A percentile compares a stretch with the other conserved stretches of the same genome.
phyloP scores from a whole-genome alignment of 2,888 invertebrate species.

The Drosophila subsilvestris region DNA sequence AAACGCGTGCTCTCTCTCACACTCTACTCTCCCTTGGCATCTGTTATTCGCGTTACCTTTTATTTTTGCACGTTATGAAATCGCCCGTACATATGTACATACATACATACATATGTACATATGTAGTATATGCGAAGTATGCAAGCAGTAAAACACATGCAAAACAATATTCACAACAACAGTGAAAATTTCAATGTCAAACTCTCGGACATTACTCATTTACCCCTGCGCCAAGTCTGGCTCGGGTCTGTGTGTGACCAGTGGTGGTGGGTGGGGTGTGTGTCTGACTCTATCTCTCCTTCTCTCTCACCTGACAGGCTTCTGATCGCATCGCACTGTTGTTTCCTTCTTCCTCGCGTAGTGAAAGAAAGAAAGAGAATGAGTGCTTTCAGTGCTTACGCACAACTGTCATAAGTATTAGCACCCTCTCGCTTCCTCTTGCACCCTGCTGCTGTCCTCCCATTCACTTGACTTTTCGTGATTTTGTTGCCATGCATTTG shows the following conservation, averaged over 20 bases:
- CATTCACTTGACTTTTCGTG: not conserved
- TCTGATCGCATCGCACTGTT: slow-evolving; percentile 25
- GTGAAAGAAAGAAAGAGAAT: not conserved
- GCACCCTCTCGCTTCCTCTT: not conserved
- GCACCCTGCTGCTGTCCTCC: not conserved
- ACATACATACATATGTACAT: slow-evolving; percentile 1
- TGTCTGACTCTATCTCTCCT: not conserved
- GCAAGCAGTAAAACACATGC: slow-evolving; percentile 55
- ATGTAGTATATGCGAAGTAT: slow-evolving; percentile 49
- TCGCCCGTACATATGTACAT: slow-evolving; percentile 33
- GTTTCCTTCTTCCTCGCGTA: not conserved
- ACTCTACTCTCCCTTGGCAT: slow-evolving; percentile 6
- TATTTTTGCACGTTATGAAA: slow-evolving; percentile 61
- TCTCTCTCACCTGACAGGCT: slow-evolving; percentile 27
- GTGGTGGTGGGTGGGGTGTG: not conserved
- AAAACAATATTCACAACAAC: slow-evolving; percentile 36
- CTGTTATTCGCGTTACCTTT: slow-evolving; percentile 32
- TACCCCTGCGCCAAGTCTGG: slow-evolving; percentile 27
- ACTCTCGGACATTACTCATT: slow-evolving; percentile 60
- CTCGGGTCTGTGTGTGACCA: not conserved
- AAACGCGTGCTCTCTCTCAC: slow-evolving; percentile 35
- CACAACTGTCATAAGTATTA: slow-evolving; percentile 1
- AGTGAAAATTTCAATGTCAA: slow-evolving; percentile 59
- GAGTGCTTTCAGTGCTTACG: slow-evolving; percentile 7
- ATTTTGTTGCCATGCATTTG: slow-evolving; percentile 4